A percentile compares a stretch with the other conserved stretches of the same genome.
Conservation (phyloP, 2,888 invertebrate genomes). For the Epinotia brunnichana region DNA sequence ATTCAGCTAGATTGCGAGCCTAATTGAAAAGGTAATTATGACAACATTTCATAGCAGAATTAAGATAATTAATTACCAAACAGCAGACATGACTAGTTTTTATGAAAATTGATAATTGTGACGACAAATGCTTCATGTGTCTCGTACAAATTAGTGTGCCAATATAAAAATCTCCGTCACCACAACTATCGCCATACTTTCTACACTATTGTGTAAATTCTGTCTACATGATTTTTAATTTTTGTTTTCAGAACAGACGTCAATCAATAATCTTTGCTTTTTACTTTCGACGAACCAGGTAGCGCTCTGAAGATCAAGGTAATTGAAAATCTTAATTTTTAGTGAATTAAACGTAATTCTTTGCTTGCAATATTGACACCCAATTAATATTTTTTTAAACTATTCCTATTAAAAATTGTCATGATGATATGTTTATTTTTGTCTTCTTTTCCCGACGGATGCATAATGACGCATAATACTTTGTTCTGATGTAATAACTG, state of each 20-base stretch:
- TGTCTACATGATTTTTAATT: neutral
- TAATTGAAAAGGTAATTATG: conserved; percentile 60
- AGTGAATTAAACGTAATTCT: neutral
- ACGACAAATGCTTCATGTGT: neutral
- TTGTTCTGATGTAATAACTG: conserved; percentile 23
- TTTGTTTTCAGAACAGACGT: conserved; percentile 42
- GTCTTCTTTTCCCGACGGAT: conserved; percentile 46
- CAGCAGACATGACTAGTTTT: neutral
- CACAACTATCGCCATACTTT: neutral
- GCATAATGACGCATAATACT: conserved; percentile 42
- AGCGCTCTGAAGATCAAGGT: conserved; percentile 20
- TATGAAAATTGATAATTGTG: neutral
- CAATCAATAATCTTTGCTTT: conserved; percentile 40
- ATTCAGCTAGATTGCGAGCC: conserved; percentile 66
- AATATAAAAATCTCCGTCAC: neutral
- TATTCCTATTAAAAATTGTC: neutral
- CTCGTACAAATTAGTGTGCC: neutral
- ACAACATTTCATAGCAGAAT: conserved; percentile 12
- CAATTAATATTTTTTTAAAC: neutral
- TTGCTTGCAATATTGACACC: neutral
- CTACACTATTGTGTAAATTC: neutral
- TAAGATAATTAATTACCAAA: neutral
- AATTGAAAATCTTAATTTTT: neutral
- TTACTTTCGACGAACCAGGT: conserved; percentile 29
- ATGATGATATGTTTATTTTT: conserved; percentile 37